These are phyloP conservation scores for Euthynnus affinis DNA, from an alignment of 2,797 vertebrate species.

Conservation along the genomic window DNA sequence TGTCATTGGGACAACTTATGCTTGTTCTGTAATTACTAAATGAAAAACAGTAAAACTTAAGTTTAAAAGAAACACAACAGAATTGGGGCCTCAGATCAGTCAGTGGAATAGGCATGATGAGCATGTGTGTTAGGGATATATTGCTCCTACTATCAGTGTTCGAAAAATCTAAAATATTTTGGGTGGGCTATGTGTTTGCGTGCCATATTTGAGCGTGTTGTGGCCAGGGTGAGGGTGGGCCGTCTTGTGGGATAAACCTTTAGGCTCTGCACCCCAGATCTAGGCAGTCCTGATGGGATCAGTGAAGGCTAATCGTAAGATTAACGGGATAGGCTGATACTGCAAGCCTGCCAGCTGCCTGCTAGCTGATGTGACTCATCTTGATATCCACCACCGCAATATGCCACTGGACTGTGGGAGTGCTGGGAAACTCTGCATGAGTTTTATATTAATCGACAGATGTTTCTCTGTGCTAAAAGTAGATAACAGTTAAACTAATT, in stretches of 20 bases:
- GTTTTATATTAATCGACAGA: constrained; percentile 60
- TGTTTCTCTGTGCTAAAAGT: constrained; percentile 55
- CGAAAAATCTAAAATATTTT: constrained; percentile 21
- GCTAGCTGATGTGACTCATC: constrained; percentile 81
- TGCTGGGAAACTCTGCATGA: constrained; percentile 40
- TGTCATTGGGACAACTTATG: not conserved
- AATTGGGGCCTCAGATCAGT: constrained; percentile 15
- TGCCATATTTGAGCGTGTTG: constrained; percentile 30
- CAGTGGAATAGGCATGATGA: constrained; percentile 10
- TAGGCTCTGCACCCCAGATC: constrained; percentile 80
- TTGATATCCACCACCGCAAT: constrained; percentile 64
- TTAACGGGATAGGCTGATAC: constrained; percentile 82
- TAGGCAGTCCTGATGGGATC: constrained; percentile 85
- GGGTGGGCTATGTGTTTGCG: not conserved
- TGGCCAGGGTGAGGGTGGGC: constrained; percentile 42
- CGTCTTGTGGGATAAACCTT: constrained; percentile 76
- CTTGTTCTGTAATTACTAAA: not conserved
- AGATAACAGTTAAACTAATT: constrained; percentile 51
- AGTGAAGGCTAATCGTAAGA: constrained; percentile 82
- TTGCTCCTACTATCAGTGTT: constrained; percentile 15
- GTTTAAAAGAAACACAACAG: constrained; percentile 29
- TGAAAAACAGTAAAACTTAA: not conserved
- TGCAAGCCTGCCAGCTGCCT: constrained; percentile 80
- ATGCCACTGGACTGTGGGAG: constrained; percentile 58
- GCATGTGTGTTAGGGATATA: constrained; percentile 24